Conservation (phyloP, 2,888 invertebrate genomes). For the Caenorhabditis imperialis region DNA sequence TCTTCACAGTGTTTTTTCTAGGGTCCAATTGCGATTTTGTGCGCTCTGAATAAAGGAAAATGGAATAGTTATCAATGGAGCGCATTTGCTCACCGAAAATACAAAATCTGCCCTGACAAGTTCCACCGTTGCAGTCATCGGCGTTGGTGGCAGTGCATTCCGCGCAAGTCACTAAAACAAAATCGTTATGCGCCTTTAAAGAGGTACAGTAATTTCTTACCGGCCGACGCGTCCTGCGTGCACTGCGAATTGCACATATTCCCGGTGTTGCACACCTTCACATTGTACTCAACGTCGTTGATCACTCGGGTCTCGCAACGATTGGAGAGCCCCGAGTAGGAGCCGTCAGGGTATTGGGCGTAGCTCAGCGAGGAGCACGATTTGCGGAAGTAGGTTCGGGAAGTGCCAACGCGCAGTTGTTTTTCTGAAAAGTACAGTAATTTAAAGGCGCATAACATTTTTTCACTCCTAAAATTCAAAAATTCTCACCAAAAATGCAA, state of each 20-base stretch:
- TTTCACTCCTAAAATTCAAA: neutral
- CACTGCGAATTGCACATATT: slow-evolving; percentile 54
- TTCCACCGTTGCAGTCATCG: slow-evolving; percentile 53
- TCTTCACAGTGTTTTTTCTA: slow-evolving; percentile 41
- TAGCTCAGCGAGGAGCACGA: slow-evolving; percentile 46
- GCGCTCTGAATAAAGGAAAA: slow-evolving; percentile 16
- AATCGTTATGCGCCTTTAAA: no score
- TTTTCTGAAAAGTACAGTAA: slow-evolving; percentile 21
- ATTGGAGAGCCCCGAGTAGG: slow-evolving; percentile 28
- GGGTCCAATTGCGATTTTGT: slow-evolving; percentile 27
- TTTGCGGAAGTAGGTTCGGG: slow-evolving; percentile 37
- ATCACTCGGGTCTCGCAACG: slow-evolving; percentile 52
- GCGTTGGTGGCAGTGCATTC: slow-evolving; percentile 45
- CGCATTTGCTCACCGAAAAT: slow-evolving; percentile 32
- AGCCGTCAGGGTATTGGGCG: slow-evolving; percentile 57
- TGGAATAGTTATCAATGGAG: neutral
- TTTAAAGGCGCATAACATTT: neutral
- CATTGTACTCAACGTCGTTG: slow-evolving; percentile 54
- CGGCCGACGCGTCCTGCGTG: slow-evolving; percentile 16
- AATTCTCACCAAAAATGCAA: slow-evolving; percentile 49
- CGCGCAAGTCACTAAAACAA: slow-evolving; percentile 45
- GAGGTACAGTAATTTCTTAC: no score
- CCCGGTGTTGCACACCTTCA: slow-evolving; percentile 57
- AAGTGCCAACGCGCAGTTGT: slow-evolving; percentile 32
- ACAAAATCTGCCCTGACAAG: slow-evolving; percentile 56